Evolutionary conservation across 2,888 invertebrate species (phyloP), one percentile per base, ranked within the genome.

Genomic region (Bellardia pandia): DNA sequence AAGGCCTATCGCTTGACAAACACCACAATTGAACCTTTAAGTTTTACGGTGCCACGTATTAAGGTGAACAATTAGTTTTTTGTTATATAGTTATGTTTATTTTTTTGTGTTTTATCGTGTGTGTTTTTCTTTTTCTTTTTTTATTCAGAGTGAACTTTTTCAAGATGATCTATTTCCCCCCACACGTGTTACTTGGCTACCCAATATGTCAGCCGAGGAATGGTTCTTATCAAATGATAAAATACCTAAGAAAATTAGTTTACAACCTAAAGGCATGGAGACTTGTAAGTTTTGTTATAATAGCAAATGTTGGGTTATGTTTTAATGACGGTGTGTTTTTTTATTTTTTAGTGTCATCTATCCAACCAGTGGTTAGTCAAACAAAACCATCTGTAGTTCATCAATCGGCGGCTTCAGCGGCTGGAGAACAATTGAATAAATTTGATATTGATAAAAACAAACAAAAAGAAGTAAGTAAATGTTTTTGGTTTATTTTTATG

Each of bases 141-240:
- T 4, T 14, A 7, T 6, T 51, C 89, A 98, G 98, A 97, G 96
- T 91, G 98, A 98, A 92, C 95, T 97, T 88, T 99, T 99, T 95
- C 99, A 99, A 96, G 98, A 99, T 93, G 99, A 99, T 94, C 94
- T 99, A 86, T 99, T 98, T 94, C 99, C 99, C 14, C 97, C 97
- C 30, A 98, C 98, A 2, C 95, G 96, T 92, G 96, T 98, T 83
- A 97, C 97, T 89, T 98, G 98, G 98, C 94, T 95, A 92, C 95
- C 98, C 66, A 95, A 96, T 83, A 94, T 97, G 94, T 94, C 95
- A 3, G 96, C 96, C 51, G 92, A 94, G 0, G 97, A 97, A 90
- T 99, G 99, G 99, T 96, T 98, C 89, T 94, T 93, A 68, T 96
- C 96, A 42, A 94, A 94, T 76, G 95, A 95, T 89, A 95, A 95